Evolutionary conservation across 2,888 invertebrate species (phyloP), one percentile per base, ranked within the genome.

Genomic region (Adineta ricciae): DNA sequence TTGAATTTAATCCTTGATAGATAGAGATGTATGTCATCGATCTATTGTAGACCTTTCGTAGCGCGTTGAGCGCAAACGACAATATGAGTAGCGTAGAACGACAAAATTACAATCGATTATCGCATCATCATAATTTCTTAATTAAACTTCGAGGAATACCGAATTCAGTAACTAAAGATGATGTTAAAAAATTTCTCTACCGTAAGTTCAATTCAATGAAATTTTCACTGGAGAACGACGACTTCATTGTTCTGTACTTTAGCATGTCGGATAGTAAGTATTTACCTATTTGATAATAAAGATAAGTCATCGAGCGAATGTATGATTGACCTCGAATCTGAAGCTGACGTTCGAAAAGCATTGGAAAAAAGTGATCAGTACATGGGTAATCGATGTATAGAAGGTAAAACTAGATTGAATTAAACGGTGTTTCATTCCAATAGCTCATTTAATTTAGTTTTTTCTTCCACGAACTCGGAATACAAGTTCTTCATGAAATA

Each of bases 131-230:
- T 78, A 24, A 41, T 41, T 78, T n/a, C 41, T 41, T 78, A 41
- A 24, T 78, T 8, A 78, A 78, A 41, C n/a, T 78, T 41, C 21
- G 41, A 24, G 78, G 78, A 11, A 11, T 78, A 1, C 41, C 78
- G 11, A n/a, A n/a, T 41, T 78, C 38, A 78, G 8, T 24, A n/a
- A 78, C 38, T 24, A 78, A n/a, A 78, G 41, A 78, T 41, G 78
- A 78, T 78, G n/a, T 78, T n/a, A 38, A 78, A 41, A 41, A n/a
- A 78, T 78, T 78, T 78, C 78, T 78, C 24, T 11, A 78, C 11
- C 78, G 78, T 78, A 78, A 41, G n/a, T 78, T 41, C 46, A 24
- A 24, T 78, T 24, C 16, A 16, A 8, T 19, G 2, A 41, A 41
- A 3, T 41, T 78, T 38, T 41, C n/a, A n/a, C n/a, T n/a, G n/a